A percentile compares a stretch with the other conserved stretches of the same genome.
phyloP scores from a whole-genome alignment of 2,888 invertebrate genomes.

The Lamproptera curius region DNA sequence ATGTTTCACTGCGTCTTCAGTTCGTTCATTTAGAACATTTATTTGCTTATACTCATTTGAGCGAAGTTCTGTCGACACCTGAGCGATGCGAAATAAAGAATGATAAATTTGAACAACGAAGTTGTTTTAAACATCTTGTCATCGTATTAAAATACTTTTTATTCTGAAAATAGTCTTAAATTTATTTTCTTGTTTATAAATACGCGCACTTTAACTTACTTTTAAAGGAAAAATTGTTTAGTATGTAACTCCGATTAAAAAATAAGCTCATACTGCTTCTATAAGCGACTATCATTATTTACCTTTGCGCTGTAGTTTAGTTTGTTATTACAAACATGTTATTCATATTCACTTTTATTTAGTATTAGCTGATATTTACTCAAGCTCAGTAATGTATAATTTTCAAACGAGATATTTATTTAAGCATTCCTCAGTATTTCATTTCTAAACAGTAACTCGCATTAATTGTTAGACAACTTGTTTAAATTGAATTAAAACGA shows the following conservation, averaged over 20 bases:
- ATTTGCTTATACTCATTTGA: slow-evolving; percentile 45
- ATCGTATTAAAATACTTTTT: not conserved
- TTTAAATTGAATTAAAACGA: no score
- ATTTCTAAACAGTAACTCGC: not conserved
- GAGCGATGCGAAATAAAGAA: not conserved
- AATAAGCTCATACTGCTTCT: no score
- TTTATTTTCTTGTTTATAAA: not conserved
- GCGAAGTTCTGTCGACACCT: slow-evolving; percentile 33
- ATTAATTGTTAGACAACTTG: no score
- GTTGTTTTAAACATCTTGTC: not conserved
- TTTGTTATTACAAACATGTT: no score
- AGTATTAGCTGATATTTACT: no score
- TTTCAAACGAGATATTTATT: slow-evolving; percentile 35
- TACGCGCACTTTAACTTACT: no score
- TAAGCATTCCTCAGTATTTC: slow-evolving; percentile 20
- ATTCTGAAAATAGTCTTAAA: not conserved
- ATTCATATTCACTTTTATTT: no score
- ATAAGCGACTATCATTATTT: no score
- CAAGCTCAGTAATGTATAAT: slow-evolving; percentile 34
- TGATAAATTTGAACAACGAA: not conserved
- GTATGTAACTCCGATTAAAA: no score
- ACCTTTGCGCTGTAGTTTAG: no score
- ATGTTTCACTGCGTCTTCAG: slow-evolving; percentile 48
- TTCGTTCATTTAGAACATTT: slow-evolving; percentile 49
- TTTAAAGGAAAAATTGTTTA: no score